Evolutionary conservation across 2,888 invertebrate genomes (phyloP).

Genomic region (Diarsia mendica): DNA sequence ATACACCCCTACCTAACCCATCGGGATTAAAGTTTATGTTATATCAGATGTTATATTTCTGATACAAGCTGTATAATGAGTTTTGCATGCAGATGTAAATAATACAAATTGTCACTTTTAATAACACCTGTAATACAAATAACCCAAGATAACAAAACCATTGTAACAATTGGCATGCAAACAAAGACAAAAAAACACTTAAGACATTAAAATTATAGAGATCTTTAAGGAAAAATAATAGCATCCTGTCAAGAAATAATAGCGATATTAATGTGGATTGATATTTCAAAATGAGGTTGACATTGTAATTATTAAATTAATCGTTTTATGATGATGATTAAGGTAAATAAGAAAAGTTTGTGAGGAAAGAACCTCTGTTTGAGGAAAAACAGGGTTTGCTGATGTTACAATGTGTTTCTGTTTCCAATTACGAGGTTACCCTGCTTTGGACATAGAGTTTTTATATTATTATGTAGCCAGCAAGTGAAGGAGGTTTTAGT

Average conservation of each 20-base stretch:
- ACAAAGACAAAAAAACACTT: not conserved
- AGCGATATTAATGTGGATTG: not conserved
- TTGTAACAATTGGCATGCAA: not conserved
- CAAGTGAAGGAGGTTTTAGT: no score
- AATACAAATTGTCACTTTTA: not conserved
- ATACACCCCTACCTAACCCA: no score
- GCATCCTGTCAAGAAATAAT: not conserved
- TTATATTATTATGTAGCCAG: no score
- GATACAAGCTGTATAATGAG: no score
- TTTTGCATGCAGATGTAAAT: no score
- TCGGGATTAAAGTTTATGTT: no score
- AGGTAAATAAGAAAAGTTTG: not conserved
- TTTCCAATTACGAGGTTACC: not conserved
- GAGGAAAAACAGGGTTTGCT: not conserved
- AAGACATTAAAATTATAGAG: not conserved
- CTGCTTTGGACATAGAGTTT: no score
- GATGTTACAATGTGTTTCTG: not conserved
- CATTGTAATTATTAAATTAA: not conserved
- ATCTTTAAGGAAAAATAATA: no score
- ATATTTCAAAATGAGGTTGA: slow-evolving; percentile 1
- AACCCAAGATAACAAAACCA: not conserved
- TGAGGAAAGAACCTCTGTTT: not conserved
- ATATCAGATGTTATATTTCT: no score
- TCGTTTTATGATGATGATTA: not conserved
- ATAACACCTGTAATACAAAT: not conserved